A percentile compares a stretch with the other conserved stretches of the same genome.
These are phyloP conservation scores for Cephus pygmeus DNA, from an alignment of 2,888 invertebrate species.

Conservation along the genomic window DNA sequence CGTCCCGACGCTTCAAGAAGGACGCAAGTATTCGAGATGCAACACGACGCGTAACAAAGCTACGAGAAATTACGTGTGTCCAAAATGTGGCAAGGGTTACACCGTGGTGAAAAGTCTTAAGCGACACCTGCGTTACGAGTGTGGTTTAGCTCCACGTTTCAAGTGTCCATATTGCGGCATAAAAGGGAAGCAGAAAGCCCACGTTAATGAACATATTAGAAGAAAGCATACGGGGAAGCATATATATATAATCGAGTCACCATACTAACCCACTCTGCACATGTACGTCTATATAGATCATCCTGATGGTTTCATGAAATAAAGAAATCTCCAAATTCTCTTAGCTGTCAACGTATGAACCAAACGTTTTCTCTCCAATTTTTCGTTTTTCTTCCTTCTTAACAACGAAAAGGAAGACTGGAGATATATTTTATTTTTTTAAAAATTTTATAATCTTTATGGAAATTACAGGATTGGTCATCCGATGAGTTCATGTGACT, in stretches of 20 bases:
- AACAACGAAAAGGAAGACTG: too few relatives aligned
- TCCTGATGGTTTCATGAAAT: neutral
- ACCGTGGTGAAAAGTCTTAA: constrained; percentile 70
- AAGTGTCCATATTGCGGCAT: constrained; percentile 58
- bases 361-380: neutral
- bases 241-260: constrained; percentile 48
- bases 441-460: neutral
- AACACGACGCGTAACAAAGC: constrained; percentile 27
- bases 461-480: neutral
- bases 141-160: constrained; percentile 59
- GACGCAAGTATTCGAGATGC: neutral
- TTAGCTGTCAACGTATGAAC: neutral
- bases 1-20: constrained; percentile 24
- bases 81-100: constrained; percentile 70
- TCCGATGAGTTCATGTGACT: neutral
- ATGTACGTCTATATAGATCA: neutral
- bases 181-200: constrained; percentile 56
- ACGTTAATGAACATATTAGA: constrained; percentile 57
- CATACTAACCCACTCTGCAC: neutral
- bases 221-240: constrained; percentile 52
- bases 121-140: constrained; percentile 63
- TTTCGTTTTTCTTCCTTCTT: neutral
- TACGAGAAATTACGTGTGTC: constrained; percentile 59
- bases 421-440: neutral
- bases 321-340: neutral